Conservation (phyloP, 2,888 invertebrate species). For the Trissolcus japonicus region DNA sequence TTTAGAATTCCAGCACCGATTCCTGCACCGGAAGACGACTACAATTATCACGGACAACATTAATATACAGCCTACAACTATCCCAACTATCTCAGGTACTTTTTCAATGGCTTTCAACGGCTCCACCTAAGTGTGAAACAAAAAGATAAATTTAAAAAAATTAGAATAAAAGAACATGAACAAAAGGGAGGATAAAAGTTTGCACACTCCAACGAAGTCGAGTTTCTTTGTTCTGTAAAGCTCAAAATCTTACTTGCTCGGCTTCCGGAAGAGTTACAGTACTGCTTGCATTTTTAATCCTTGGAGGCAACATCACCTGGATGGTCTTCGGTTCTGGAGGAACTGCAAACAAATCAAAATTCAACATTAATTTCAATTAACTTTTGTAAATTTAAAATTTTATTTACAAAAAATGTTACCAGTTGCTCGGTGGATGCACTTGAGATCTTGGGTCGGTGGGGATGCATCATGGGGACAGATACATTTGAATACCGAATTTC, state of each 20-base stretch:
- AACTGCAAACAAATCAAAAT: slow-evolving; percentile 73
- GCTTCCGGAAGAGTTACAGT: slow-evolving; percentile 68
- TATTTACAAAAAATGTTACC: slow-evolving; percentile 73
- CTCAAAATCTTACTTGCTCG: slow-evolving; percentile 65
- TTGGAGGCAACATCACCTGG: slow-evolving; percentile 80
- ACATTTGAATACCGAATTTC: slow-evolving; percentile 79
- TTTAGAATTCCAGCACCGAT: slow-evolving; percentile 64
- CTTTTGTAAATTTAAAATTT: no score
- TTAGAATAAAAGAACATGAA: no score
- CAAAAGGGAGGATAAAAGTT: no score
- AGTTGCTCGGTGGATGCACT: slow-evolving; percentile 80
- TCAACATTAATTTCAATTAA: no score
- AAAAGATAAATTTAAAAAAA: not conserved
- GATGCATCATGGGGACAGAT: slow-evolving; percentile 83
- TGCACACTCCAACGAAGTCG: no score
- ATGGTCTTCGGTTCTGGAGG: slow-evolving; percentile 79
- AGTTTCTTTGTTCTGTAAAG: not conserved
- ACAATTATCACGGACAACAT: slow-evolving; percentile 64
- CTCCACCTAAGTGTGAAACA: slow-evolving; percentile 63
- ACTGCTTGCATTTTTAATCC: slow-evolving; percentile 71
- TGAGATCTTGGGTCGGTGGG: slow-evolving; percentile 80
- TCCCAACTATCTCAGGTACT: slow-evolving; percentile 70
- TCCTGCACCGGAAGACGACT: slow-evolving; percentile 64
- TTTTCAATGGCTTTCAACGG: slow-evolving; percentile 61
- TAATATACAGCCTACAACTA: slow-evolving; percentile 65